Percentiles rank a stretch among this genome's conserved stretches.
Evolutionary conservation across 1,140 invertebrate species (phyloP).

Genomic region (Diuraphis noxia): DNA sequence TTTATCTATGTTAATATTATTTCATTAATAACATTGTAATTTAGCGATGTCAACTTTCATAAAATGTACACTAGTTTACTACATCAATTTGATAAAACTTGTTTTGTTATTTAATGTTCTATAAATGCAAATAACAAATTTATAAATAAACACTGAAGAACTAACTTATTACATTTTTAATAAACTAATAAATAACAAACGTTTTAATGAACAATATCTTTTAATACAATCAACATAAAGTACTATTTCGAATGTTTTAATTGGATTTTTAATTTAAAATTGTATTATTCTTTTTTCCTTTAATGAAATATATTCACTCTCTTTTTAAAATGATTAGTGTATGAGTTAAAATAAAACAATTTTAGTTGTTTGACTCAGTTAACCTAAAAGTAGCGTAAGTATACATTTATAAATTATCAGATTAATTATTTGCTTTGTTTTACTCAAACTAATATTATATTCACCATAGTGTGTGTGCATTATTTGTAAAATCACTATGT

Average conservation of each 20-base stretch:
- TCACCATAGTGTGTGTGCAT: too few species aligned
- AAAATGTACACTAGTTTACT: neutral
- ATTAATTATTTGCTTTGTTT: constrained; percentile 19
- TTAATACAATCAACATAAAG: constrained; percentile 13
- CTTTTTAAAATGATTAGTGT: neutral
- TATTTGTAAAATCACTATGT: neutral
- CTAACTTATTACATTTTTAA: constrained; percentile 19
- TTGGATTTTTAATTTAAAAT: constrained; percentile 43
- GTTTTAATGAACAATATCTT: constrained; percentile 18
- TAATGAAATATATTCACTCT: constrained; percentile 36
- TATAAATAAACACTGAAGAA: neutral
- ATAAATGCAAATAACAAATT: constrained; percentile 18
- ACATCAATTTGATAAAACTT: constrained; percentile 7
- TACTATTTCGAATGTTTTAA: constrained; percentile 27
- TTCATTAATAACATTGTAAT: constrained; percentile 11
- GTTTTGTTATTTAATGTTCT: constrained; percentile 2
- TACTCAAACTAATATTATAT: neutral
- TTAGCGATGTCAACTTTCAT: neutral
- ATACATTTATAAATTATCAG: neutral
- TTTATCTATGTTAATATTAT: constrained; percentile 31
- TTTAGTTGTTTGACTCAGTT: constrained; percentile 9
- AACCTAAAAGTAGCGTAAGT: neutral
- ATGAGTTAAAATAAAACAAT: constrained; percentile 23
- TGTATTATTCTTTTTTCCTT: neutral
- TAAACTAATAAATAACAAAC: constrained; percentile 25